phyloP scores from a whole-genome alignment of 2,888 invertebrate genomes.

The Isotomurus palustris region DNA sequence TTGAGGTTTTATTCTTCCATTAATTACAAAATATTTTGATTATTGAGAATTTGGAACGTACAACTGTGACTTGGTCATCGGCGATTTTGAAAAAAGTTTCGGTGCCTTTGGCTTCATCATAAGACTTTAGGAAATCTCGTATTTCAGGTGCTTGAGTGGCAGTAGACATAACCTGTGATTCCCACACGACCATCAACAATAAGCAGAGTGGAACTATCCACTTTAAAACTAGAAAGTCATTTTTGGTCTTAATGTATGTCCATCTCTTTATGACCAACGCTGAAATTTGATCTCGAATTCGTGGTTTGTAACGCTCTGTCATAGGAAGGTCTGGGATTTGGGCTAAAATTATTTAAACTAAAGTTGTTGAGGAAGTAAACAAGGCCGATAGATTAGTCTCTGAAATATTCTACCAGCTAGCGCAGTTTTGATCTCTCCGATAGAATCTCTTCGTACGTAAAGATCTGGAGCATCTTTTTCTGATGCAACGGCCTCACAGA shows the following conservation, averaged over 20 bases:
- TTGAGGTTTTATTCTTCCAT: too few relatives aligned
- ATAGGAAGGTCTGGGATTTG: conserved; percentile 21
- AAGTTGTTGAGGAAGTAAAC: too few relatives aligned
- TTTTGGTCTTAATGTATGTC: conserved; percentile 14
- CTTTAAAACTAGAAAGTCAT: conserved; percentile 16
- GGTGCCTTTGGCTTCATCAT: too few relatives aligned
- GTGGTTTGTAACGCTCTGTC: conserved; percentile 4
- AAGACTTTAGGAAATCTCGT: too few relatives aligned
- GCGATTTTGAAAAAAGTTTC: too few relatives aligned
- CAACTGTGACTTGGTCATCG: too few relatives aligned
- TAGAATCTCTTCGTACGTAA: conserved; percentile 27
- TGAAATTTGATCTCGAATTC: conserved; percentile 5
- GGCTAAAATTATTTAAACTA: conserved; percentile 8
- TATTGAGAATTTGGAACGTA: too few relatives aligned
- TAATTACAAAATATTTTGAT: too few relatives aligned
- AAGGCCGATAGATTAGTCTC: too few relatives aligned
- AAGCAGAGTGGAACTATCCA: conserved; percentile 24
- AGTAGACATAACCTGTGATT: conserved; percentile 23
- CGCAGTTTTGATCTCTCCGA: conserved; percentile 18
- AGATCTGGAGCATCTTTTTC: conserved; percentile 34
- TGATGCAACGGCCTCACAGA: conserved; percentile 29
- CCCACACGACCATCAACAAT: conserved; percentile 22
- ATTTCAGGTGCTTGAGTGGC: too few relatives aligned
- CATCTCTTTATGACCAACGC: conserved; percentile 24
- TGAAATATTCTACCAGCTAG: conserved; percentile 12